Conservation (phyloP, 2,888 invertebrate species). For the Chelonus formosanus region DNA sequence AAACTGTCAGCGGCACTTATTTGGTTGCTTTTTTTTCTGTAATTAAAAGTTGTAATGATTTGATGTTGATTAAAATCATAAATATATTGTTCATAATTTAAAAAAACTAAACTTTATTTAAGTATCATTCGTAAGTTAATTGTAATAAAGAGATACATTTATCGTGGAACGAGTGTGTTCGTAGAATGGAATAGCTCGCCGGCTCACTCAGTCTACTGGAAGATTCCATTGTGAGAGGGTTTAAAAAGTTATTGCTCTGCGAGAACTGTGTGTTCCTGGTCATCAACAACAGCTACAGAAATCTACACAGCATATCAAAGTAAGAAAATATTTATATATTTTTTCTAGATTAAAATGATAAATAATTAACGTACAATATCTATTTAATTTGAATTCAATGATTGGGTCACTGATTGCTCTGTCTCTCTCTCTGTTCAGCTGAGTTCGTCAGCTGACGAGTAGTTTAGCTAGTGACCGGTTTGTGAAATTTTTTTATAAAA, state of each 20-base stretch:
- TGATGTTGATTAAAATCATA: not conserved
- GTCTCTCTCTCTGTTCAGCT: constrained; percentile 54
- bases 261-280: constrained; percentile 44
- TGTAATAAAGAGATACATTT: not conserved
- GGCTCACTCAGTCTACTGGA: constrained; percentile 63
- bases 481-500: constrained; percentile 30
- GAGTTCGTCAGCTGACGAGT: constrained; percentile 60
- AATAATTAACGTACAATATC: not conserved
- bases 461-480: constrained; percentile 41
- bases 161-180: constrained; percentile 56
- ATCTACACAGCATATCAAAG: constrained; percentile 38
- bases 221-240: constrained; percentile 64
- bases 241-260: constrained; percentile 53
- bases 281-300: constrained; percentile 14
- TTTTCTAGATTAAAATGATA: not conserved
- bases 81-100: not conserved
- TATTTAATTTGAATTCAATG: constrained; percentile 39
- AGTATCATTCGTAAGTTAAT: not conserved
- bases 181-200: constrained; percentile 61
- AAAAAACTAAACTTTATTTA: not conserved
- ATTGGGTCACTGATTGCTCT: constrained; percentile 29
- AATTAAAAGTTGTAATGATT: constrained; percentile 40
- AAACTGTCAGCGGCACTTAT: constrained; percentile 58
- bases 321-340: constrained; percentile 21
- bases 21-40: constrained; percentile 47